Conservation (phyloP, 2,888 invertebrate species). For the Drosophila nigricruria region DNA sequence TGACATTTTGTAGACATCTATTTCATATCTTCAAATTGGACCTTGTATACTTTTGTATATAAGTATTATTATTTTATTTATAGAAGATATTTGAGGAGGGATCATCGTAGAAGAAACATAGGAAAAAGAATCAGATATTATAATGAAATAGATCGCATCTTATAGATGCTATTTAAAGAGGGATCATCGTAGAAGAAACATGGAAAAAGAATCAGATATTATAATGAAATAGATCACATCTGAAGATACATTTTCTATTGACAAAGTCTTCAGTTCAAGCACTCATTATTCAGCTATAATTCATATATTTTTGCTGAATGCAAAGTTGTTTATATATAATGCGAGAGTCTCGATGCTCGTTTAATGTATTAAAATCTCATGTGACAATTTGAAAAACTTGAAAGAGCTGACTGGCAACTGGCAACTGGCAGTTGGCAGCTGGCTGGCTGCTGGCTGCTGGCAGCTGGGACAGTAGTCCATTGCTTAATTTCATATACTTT, state of each 20-base stretch:
- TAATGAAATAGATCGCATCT: no score
- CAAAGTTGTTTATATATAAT: not conserved
- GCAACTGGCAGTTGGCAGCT: constrained; percentile 28
- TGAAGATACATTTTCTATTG: not conserved
- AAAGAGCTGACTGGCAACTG: constrained; percentile 46
- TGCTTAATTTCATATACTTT: constrained; percentile 58
- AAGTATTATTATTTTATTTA: no score
- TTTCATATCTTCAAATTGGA: no score
- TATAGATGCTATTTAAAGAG: no score
- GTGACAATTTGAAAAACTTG: constrained; percentile 47
- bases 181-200: no score
- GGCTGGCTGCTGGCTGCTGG: constrained; percentile 35
- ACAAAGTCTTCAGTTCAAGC: not conserved
- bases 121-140: no score
- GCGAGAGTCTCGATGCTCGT: constrained; percentile 3
- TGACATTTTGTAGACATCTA: no score
- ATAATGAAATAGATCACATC: not conserved
- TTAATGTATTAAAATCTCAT: constrained; percentile 44
- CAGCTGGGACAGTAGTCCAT: constrained; percentile 35
- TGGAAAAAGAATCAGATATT: no score
- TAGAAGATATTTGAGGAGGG: no score
- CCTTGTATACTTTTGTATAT: no score
- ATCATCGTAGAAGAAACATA: no score
- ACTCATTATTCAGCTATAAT: not conserved
- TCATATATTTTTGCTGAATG: not conserved